Conservation (phyloP, 2,113 vertebrate genomes). For the Lampris incognitus region DNA sequence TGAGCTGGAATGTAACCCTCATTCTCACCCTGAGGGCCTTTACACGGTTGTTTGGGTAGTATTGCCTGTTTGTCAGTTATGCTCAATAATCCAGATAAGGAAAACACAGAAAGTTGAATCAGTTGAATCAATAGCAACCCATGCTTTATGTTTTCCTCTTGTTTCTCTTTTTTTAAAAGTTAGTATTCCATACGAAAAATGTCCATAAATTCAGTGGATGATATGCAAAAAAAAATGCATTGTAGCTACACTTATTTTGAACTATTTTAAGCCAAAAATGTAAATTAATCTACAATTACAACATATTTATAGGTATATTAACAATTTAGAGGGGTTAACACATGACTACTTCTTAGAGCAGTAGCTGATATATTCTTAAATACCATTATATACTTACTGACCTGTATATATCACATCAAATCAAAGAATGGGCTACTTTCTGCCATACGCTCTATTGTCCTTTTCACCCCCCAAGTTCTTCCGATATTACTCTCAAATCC, state of each 20-base stretch:
- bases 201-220: background rate
- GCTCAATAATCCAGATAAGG: background rate
- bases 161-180: background rate
- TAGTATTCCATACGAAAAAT: background rate
- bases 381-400: too few species aligned
- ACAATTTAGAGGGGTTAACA: too few species aligned
- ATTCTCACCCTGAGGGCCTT: background rate
- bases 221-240: background rate
- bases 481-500: too few species aligned
- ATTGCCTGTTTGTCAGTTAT: conserved; percentile 31
- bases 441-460: too few species aligned
- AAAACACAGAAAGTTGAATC: background rate
- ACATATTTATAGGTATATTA: background rate
- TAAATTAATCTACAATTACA: background rate
- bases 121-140: background rate
- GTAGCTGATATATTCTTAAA: too few species aligned
- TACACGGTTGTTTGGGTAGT: background rate
- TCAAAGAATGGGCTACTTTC: too few species aligned
- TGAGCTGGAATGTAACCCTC: conserved; percentile 5
- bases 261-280: background rate
- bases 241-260: background rate
- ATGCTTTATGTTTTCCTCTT: background rate
- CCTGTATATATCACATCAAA: too few species aligned
- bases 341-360: too few species aligned
- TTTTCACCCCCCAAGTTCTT: too few species aligned